Conservation (phyloP, 1,140 invertebrate species). For the Tetragnatha versicolor region DNA sequence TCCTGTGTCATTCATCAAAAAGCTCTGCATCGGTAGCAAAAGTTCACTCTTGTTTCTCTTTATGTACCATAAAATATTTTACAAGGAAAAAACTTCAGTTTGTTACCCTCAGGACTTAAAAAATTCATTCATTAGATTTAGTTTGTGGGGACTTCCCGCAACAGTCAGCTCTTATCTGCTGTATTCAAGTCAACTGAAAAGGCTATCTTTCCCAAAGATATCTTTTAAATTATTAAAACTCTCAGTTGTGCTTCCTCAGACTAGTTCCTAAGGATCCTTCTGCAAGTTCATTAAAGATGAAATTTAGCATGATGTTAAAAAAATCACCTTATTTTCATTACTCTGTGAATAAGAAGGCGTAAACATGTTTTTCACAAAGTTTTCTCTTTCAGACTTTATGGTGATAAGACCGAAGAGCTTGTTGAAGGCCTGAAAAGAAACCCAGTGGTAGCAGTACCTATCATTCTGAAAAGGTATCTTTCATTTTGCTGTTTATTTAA, state of each 20-base stretch:
- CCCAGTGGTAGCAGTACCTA: conserved; percentile 88
- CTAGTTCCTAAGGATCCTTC: no score
- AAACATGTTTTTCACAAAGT: not conserved
- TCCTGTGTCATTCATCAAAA: conserved; percentile 90
- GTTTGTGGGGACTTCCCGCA: no score
- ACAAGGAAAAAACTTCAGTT: not conserved
- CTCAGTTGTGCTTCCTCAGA: no score
- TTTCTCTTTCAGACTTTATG: conserved; percentile 76
- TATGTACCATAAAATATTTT: not conserved
- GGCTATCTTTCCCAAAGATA: no score
- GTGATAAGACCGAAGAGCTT: conserved; percentile 93
- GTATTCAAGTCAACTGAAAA: no score
- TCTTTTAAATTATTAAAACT: no score
- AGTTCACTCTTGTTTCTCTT: not conserved
- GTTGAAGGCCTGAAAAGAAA: conserved; percentile 96
- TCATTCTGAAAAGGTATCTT: conserved; percentile 69
- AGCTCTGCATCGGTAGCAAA: conserved; percentile 69
- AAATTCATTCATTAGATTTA: no score
- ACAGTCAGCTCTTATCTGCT: no score
- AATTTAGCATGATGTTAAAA: no score
- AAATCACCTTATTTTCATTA: no score
- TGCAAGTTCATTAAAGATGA: not conserved
- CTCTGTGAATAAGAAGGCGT: no score
- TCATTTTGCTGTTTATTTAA: conserved; percentile 63
- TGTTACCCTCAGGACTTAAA: no score